A percentile compares a stretch with the other conserved stretches of the same genome.
Evolutionary conservation across 2,888 invertebrate species (phyloP).

Genomic region (Tinea trinotella): DNA sequence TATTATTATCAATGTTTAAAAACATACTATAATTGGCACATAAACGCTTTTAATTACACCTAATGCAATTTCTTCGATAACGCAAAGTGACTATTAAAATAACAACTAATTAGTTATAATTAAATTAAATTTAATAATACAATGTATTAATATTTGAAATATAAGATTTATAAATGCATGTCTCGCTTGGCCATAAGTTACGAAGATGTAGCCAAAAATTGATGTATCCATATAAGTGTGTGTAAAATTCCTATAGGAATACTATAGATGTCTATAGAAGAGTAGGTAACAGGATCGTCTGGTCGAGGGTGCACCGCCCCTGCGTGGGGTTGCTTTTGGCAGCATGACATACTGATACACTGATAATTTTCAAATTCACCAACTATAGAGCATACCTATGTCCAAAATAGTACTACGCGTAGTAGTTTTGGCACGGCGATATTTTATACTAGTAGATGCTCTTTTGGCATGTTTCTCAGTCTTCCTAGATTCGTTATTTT

Average conservation of each 20-base stretch:
- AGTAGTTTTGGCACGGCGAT: not conserved
- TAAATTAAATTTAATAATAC: no score
- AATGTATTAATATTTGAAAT: no score
- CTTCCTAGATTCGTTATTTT: not conserved
- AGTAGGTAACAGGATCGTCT: slow-evolving; percentile 2
- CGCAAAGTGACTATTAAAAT: not conserved
- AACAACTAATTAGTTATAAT: no score
- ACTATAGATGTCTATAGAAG: not conserved
- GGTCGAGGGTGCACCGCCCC: not conserved
- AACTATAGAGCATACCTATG: not conserved
- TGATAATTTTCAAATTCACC: slow-evolving; percentile 4
- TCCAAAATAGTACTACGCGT: not conserved
- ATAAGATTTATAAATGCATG: no score
- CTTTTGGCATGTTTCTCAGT: not conserved
- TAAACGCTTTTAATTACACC: not conserved
- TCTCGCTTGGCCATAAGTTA: no score
- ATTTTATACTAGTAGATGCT: not conserved
- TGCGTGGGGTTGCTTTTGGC: not conserved
- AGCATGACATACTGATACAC: slow-evolving; percentile 15
- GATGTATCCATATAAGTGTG: not conserved
- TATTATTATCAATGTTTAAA: not conserved
- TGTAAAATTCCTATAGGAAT: not conserved
- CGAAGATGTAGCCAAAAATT: no score
- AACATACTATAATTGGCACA: not conserved
- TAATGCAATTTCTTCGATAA: not conserved